phyloP scores from a whole-genome alignment of 2,113 vertebrate genomes.

The Otolemur garnettii region DNA sequence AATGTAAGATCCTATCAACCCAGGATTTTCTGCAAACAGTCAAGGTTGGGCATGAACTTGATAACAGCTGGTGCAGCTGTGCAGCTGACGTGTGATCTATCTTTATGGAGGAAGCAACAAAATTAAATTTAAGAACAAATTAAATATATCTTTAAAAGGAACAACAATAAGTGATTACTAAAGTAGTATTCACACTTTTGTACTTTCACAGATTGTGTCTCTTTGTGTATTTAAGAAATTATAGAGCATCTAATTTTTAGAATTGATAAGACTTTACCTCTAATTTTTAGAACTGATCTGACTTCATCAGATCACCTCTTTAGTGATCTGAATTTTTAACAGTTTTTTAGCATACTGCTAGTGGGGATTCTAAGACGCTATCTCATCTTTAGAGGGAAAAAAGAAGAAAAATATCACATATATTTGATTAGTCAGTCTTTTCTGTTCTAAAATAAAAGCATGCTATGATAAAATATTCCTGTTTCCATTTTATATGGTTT shows the following conservation, averaged over 20 bases:
- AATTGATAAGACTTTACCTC: not conserved
- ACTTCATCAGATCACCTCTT: not conserved
- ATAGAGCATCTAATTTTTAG: constrained; percentile 32
- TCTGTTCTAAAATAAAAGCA: constrained; percentile 36
- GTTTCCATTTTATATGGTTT: not conserved
- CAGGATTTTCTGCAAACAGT: not conserved
- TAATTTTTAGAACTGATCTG: constrained; percentile 27
- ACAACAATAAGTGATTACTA: not conserved
- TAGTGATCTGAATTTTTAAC: constrained; percentile 30
- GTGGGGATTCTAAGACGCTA: constrained; percentile 19
- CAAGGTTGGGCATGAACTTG: not conserved
- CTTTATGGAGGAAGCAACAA: constrained; percentile 16
- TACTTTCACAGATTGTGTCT: not conserved
- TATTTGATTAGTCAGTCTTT: not conserved
- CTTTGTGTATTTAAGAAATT: not conserved
- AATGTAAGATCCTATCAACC: not conserved
- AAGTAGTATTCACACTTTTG: not conserved
- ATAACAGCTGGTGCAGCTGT: not conserved
- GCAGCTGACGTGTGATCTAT: not conserved
- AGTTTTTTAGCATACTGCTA: not conserved
- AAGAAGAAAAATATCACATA: not conserved
- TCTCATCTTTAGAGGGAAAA: constrained; percentile 30
- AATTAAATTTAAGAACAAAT: not conserved
- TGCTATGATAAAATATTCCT: not conserved
- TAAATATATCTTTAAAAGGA: constrained; percentile 26